These are phyloP conservation scores for Fistularia tabacaria DNA, from an alignment of 2,797 vertebrate species.

Conservation along the genomic window DNA sequence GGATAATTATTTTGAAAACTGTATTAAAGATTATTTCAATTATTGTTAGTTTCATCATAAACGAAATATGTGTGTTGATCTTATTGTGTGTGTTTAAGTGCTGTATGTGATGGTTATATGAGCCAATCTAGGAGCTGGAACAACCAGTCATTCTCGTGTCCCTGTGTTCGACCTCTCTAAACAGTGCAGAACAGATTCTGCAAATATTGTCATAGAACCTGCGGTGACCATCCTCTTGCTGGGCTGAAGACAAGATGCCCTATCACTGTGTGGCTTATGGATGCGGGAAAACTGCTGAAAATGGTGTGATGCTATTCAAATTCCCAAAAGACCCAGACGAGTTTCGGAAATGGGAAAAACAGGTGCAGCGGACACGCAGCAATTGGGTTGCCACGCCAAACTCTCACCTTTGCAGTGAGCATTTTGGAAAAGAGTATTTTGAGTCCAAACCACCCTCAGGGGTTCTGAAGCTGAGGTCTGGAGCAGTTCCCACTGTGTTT, in stretches of 20 bases:
- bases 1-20: too few relatives aligned
- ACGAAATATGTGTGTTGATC: too few relatives aligned
- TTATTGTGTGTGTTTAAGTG: too few relatives aligned
- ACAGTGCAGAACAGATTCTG: neutral
- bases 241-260: constrained; percentile 57
- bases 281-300: constrained; percentile 69
- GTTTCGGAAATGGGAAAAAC: constrained; percentile 77
- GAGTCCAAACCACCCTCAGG: constrained; percentile 43
- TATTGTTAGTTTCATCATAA: too few relatives aligned
- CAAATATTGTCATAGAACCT: neutral
- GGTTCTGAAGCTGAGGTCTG: constrained; percentile 57
- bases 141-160: too few relatives aligned
- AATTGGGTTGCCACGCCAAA: constrained; percentile 65
- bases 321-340: constrained; percentile 72
- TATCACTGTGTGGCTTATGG: constrained; percentile 74
- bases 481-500: constrained; percentile 75
- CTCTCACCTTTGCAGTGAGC: constrained; percentile 75
- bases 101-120: too few relatives aligned
- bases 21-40: too few relatives aligned
- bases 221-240: neutral
- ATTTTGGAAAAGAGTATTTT: constrained; percentile 78
- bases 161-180: too few relatives aligned
- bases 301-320: constrained; percentile 68
- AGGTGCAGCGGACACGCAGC: constrained; percentile 71
- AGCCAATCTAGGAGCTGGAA: too few relatives aligned